These are phyloP conservation scores for Bambusicola thoracicus DNA, from an alignment of 2,113 vertebrate genomes.

Conservation along the genomic window DNA sequence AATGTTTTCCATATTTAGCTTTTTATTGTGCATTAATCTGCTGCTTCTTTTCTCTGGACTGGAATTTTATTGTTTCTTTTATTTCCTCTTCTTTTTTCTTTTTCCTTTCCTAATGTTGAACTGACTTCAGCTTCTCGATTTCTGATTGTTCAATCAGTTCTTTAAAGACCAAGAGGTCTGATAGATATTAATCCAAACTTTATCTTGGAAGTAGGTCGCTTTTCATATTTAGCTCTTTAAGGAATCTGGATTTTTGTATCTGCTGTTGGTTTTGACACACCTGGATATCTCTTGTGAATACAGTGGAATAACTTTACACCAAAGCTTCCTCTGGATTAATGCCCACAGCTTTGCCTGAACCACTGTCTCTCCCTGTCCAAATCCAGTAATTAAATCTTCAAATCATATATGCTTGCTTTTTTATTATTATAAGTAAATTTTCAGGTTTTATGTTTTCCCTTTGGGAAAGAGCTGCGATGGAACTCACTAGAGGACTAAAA, in stretches of 20 bases:
- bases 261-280: not conserved
- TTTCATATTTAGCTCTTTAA: not conserved
- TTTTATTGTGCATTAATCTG: not conserved
- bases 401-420: not conserved
- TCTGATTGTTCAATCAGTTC: not conserved
- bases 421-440: constrained; percentile 6
- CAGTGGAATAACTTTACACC: not conserved
- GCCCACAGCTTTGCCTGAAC: not conserved
- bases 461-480: not conserved
- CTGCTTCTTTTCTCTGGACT: not conserved
- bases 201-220: not conserved
- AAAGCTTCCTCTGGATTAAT: not conserved
- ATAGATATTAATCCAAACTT: not conserved
- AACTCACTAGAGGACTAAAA: not conserved
- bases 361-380: constrained; percentile 6
- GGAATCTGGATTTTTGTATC: not conserved
- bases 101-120: not conserved
- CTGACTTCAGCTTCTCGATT: not conserved
- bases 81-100: not conserved
- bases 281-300: not conserved
- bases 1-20: not conserved
- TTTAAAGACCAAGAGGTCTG: not conserved
- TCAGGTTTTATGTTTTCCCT: not conserved
- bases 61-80: not conserved
- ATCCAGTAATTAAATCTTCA: constrained; percentile 26